phyloP scores from a whole-genome alignment of 2,113 vertebrate species.

The Struthio camelus region DNA sequence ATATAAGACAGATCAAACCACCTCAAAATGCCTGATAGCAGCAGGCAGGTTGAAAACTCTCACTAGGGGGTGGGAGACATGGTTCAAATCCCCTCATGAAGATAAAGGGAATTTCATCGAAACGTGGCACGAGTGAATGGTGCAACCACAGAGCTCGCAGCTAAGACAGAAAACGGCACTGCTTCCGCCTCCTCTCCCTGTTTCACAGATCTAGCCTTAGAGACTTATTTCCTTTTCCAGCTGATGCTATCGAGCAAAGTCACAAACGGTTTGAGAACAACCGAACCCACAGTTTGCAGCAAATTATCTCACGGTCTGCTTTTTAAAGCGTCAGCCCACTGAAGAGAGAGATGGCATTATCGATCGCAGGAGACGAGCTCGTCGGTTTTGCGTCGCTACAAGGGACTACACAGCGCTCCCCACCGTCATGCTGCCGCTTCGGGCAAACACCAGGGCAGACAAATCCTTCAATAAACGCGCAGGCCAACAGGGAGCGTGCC shows the following conservation, averaged over 20 bases:
- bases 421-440: not conserved
- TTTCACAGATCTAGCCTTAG: not conserved
- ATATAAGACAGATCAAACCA: not conserved
- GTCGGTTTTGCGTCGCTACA: not conserved
- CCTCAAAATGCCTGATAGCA: not conserved
- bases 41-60: not conserved
- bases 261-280: not conserved
- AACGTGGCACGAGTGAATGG: not conserved
- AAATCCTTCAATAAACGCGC: not conserved
- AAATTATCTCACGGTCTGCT: not conserved
- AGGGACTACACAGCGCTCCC: not conserved
- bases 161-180: not conserved
- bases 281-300: not conserved
- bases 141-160: accelerated
- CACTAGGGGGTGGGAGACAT: not conserved
- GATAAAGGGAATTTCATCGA: not conserved
- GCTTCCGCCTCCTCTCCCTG: not conserved
- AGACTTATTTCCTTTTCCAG: not conserved
- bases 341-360: not conserved
- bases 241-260: not conserved
- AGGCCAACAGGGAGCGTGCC: not conserved
- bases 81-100: not conserved
- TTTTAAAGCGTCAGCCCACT: not conserved
- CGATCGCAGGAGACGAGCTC: not conserved
- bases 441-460: not conserved